A percentile compares a stretch with the other conserved stretches of the same genome.
Evolutionary conservation across 1,140 invertebrate genomes (phyloP).

Genomic region (Sesamia nonagrioides): DNA sequence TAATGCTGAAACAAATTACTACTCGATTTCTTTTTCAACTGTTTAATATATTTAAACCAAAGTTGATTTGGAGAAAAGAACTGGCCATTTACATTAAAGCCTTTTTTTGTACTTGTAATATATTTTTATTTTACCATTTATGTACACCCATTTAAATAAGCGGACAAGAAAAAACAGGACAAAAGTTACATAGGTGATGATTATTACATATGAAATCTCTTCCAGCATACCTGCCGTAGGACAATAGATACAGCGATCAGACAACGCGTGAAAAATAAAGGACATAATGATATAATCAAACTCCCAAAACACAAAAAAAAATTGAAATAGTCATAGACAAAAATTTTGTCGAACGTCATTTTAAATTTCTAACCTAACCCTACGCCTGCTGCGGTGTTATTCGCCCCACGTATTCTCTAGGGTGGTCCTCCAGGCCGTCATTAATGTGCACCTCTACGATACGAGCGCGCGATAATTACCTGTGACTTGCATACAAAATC

Average conservation of each 20-base stretch:
- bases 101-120: background rate
- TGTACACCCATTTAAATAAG: too few relatives aligned
- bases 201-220: too few relatives aligned
- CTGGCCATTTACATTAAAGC: background rate
- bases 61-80: background rate
- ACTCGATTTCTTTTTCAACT: slow-evolving; percentile 21
- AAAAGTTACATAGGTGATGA: too few relatives aligned
- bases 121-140: too few relatives aligned
- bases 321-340: background rate
- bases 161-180: too few relatives aligned
- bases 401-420: slow-evolving; percentile 61
- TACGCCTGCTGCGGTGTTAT: slow-evolving; percentile 49
- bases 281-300: too few relatives aligned
- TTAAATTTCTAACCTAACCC: slow-evolving; percentile 43
- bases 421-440: slow-evolving; percentile 64
- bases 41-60: background rate
- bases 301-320: background rate
- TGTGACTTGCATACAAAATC: slow-evolving; percentile 69
- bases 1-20: background rate
- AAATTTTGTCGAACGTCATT: background rate
- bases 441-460: slow-evolving; percentile 59
- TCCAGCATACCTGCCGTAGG: too few relatives aligned
- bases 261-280: too few relatives aligned
- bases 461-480: slow-evolving; percentile 65
- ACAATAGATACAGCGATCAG: too few relatives aligned